phyloP scores from a whole-genome alignment of 37 sponge, comb jelly and placozoan species.

The Halisarca cf. caerulea region DNA sequence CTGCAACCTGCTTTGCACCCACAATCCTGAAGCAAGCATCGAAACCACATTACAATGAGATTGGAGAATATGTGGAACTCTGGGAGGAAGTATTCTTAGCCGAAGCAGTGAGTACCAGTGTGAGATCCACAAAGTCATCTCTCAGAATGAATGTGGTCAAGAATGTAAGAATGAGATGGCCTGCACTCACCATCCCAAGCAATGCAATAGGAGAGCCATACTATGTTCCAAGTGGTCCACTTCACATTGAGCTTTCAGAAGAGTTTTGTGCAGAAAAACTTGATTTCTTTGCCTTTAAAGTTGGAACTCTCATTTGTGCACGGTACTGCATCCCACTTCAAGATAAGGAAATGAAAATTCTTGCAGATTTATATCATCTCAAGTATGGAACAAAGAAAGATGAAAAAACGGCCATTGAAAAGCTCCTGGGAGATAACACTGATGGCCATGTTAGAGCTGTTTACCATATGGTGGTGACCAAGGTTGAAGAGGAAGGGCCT shows the following conservation, averaged over 20 bases:
- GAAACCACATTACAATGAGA: constrained; percentile 3
- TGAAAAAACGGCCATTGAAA: not conserved
- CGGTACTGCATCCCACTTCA: constrained; percentile 25
- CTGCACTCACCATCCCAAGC: constrained; percentile 31
- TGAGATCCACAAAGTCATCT: not conserved
- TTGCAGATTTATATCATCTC: not conserved
- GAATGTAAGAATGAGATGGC: constrained; percentile 33
- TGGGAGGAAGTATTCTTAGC: constrained; percentile 49
- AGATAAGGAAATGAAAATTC: not conserved
- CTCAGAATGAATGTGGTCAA: not conserved
- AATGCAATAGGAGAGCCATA: constrained; percentile 31
- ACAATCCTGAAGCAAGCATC: constrained; percentile 7
- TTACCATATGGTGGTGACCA: constrained; percentile 60
- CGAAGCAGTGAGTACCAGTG: constrained; percentile 31
- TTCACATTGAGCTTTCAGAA: too few species aligned
- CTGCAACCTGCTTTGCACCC: constrained; percentile 35
- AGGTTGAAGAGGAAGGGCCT: constrained; percentile 8
- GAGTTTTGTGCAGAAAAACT: not conserved
- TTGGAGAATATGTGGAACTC: constrained; percentile 27
- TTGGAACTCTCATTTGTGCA: constrained; percentile 45
- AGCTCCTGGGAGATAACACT: not conserved
- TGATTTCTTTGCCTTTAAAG: constrained; percentile 18
- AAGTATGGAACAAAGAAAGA: not conserved
- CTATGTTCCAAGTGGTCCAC: constrained; percentile 2
- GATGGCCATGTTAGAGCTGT: constrained; percentile 33